Evolutionary conservation across 1,140 invertebrate genomes (phyloP), one percentile per base, ranked within the genome.

Genomic region (Penaeus vannamei): DNA sequence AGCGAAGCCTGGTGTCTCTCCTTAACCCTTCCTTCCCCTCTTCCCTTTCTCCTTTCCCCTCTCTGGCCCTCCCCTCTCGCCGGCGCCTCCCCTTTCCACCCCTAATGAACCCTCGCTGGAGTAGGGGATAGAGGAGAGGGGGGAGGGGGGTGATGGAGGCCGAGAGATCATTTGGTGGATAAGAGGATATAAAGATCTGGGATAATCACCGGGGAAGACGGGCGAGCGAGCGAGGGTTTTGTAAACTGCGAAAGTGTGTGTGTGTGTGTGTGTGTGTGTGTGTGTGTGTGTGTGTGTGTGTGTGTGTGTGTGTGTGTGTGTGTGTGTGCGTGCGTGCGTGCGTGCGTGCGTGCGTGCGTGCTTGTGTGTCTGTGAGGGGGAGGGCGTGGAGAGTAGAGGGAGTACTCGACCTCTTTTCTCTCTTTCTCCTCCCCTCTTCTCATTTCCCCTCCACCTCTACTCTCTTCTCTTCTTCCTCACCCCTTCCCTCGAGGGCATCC

Each of bases 231-330:
- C 12, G 53, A 53, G 53, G 53, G 53, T 53, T 53, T 53, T 53
- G 36, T 42, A 42, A 42, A 42, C 36, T 42, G 36, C 36, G 36
- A 42, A 42, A 42, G 36, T 42, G 32, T 22, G 19, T 22, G 12
- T 22, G 32, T 20, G 19, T 19, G 19, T 22, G 29, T 69, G 29
- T 69, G 29, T 69, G 66, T 69, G 66, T 69, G 66, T 69, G 66
- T 69, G 66, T 69, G 66, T 69, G 66, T 69, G 66, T 69, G 66
- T 72, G 66, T n/a, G 66, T 72, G 66, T 72, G 32, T 72, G 66
- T 72, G 32, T 72, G 32, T 72, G 32, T 72, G 32, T 72, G 32
- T 72, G 32, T 72, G 32, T 72, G 32, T 20, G 32, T 14, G 66
- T 12, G 66, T 12, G 66, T 20, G 32, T 12, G 66, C 1, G n/a